Evolutionary conservation across 2,113 vertebrate species (phyloP).

Genomic region (Isichthys henryi): DNA sequence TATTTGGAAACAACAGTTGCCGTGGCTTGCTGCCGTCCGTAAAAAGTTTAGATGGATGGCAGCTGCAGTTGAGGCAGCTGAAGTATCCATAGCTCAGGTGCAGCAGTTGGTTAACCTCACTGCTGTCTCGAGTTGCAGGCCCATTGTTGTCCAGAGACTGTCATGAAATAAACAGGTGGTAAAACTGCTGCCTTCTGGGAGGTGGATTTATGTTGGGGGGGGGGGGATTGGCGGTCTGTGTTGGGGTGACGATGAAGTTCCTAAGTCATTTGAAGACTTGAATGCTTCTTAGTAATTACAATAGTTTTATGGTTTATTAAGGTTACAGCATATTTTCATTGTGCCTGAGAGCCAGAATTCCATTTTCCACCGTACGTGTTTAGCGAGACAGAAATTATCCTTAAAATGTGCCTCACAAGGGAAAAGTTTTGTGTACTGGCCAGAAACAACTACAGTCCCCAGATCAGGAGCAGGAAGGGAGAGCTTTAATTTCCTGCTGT

Average conservation of each 20-base stretch:
- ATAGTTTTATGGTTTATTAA: neutral
- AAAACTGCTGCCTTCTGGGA: conserved; percentile 37
- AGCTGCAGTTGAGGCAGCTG: conserved; percentile 54
- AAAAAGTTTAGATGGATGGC: conserved; percentile 43
- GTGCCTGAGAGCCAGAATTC: neutral
- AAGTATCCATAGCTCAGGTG: conserved; percentile 40
- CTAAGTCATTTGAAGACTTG: neutral
- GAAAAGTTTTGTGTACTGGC: conserved; percentile 46
- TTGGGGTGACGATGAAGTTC: neutral
- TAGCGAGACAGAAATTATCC: conserved; percentile 34
- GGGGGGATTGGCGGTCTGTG: conserved; percentile 10
- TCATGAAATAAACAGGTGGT: conserved; percentile 60
- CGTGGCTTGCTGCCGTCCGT: conserved; percentile 24
- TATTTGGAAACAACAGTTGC: conserved; percentile 44
- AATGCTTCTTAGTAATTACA: neutral
- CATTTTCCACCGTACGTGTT: conserved; percentile 22
- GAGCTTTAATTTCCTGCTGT: conserved; percentile 37
- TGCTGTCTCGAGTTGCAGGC: conserved; percentile 46
- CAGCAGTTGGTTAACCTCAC: conserved; percentile 12
- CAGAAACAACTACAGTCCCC: conserved; percentile 51
- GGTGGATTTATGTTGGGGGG: neutral
- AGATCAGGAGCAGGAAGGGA: conserved; percentile 32
- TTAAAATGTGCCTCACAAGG: conserved; percentile 41
- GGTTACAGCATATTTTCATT: neutral
- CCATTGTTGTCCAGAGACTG: conserved; percentile 54